Percentiles rank a stretch among this genome's conserved stretches.
Conservation (phyloP, 2,113 vertebrate species). For the Heterocephalus glaber region DNA sequence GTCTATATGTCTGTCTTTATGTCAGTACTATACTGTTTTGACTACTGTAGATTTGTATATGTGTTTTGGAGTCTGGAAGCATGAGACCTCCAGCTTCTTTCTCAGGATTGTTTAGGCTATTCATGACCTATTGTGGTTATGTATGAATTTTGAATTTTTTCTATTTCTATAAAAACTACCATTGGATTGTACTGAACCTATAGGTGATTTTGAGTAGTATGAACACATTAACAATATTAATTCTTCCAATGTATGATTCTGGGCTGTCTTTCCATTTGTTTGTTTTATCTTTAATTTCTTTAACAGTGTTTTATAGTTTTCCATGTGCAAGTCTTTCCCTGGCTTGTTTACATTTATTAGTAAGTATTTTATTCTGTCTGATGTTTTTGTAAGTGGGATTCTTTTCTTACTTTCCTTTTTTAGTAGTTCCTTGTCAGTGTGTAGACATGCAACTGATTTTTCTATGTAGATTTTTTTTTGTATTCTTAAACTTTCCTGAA, state of each 20-base stretch:
- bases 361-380: background rate
- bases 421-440: background rate
- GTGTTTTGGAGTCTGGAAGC: background rate
- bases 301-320: background rate
- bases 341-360: slow-evolving; percentile 13
- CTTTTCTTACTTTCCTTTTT: background rate
- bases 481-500: background rate
- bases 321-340: background rate
- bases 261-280: background rate
- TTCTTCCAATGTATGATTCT: background rate
- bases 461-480: background rate
- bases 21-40: background rate
- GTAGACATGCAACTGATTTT: background rate
- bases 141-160: background rate
- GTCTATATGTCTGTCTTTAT: background rate
- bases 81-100: background rate
- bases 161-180: background rate
- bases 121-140: background rate
- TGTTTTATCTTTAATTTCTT: slow-evolving; percentile 5
- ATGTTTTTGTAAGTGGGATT: background rate
- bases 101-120: background rate
- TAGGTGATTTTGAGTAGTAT: background rate
- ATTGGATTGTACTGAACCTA: background rate
- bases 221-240: background rate
- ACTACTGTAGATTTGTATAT: background rate